Percentiles rank a stretch among this genome's conserved stretches.
Evolutionary conservation across 2,888 invertebrate species (phyloP).

Genomic region (Orthosia gracilis): DNA sequence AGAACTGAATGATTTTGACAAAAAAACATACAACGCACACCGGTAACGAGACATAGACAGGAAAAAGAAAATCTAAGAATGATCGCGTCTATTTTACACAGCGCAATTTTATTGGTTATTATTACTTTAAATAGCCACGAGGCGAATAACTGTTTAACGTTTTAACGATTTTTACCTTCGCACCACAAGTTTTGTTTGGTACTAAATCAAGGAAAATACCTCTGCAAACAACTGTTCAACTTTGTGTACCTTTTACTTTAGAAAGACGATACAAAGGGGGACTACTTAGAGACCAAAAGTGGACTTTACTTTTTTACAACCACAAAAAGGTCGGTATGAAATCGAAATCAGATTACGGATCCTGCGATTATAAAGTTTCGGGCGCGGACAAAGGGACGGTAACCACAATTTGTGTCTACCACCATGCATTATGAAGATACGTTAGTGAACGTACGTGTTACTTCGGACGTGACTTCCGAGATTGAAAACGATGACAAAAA

Average conservation of each 20-base stretch:
- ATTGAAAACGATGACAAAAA: constrained; percentile 67
- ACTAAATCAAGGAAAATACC: constrained; percentile 70
- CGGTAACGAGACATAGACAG: constrained; percentile 64
- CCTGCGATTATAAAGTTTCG: constrained; percentile 86
- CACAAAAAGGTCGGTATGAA: constrained; percentile 85
- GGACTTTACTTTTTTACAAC: constrained; percentile 83
- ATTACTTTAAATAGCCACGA: constrained; percentile 57
- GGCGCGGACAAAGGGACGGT: constrained; percentile 75
- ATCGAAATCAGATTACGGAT: constrained; percentile 87
- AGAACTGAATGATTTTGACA: constrained; percentile 75
- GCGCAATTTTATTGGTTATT: constrained; percentile 55
- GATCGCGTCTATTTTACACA: constrained; percentile 49
- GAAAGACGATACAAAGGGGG: constrained; percentile 78
- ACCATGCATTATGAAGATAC: constrained; percentile 75
- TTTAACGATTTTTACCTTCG: constrained; percentile 63
- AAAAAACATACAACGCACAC: constrained; percentile 70
- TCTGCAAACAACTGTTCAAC: constrained; percentile 75
- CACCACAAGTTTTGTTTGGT: constrained; percentile 72
- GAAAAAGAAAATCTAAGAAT: constrained; percentile 67
- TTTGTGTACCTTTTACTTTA: constrained; percentile 75
- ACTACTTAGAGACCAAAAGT: constrained; percentile 76
- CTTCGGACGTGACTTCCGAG: constrained; percentile 81
- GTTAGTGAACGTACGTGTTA: constrained; percentile 73
- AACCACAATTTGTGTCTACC: constrained; percentile 75
- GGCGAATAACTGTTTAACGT: constrained; percentile 56